These are phyloP conservation scores for Rissa tridactyla DNA, from an alignment of 2,113 vertebrate genomes.

Conservation along the genomic window DNA sequence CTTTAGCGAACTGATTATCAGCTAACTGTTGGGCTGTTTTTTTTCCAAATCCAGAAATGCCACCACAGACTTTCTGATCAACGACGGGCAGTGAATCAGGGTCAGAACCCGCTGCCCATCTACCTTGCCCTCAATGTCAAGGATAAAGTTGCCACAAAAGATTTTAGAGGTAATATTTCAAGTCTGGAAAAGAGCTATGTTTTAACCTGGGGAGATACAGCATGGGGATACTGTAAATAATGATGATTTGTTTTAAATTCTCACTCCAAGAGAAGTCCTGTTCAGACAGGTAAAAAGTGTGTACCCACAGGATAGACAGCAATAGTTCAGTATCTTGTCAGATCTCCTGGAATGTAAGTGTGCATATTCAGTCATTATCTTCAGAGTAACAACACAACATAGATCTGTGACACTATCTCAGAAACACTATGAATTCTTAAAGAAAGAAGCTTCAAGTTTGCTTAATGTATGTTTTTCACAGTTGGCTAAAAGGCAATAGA, in stretches of 20 bases:
- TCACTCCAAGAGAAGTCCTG: neutral
- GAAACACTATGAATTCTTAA: neutral
- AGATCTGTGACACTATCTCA: neutral
- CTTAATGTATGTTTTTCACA: neutral
- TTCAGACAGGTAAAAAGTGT: neutral
- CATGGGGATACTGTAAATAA: neutral
- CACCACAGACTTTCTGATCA: constrained; percentile 81
- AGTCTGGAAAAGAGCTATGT: neutral
- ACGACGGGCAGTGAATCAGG: constrained; percentile 75
- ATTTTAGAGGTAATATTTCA: constrained; percentile 74
- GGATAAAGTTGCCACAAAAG: constrained; percentile 71
- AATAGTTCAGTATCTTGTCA: neutral
- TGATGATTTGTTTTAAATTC: neutral
- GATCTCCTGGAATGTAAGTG: neutral
- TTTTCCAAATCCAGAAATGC: constrained; percentile 56
- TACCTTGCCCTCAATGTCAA: constrained; percentile 87
- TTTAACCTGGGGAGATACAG: neutral
- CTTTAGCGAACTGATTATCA: neutral
- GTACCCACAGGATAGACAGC: neutral
- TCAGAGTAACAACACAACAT: neutral
- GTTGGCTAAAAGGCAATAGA: neutral
- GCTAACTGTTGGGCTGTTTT: neutral
- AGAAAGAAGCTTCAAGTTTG: neutral
- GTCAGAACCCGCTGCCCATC: constrained; percentile 86
- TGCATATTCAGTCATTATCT: neutral